Base-by-base conservation (phyloP, 2,888 invertebrate genomes). In the Zhuqinia jingwanae region DNA sequence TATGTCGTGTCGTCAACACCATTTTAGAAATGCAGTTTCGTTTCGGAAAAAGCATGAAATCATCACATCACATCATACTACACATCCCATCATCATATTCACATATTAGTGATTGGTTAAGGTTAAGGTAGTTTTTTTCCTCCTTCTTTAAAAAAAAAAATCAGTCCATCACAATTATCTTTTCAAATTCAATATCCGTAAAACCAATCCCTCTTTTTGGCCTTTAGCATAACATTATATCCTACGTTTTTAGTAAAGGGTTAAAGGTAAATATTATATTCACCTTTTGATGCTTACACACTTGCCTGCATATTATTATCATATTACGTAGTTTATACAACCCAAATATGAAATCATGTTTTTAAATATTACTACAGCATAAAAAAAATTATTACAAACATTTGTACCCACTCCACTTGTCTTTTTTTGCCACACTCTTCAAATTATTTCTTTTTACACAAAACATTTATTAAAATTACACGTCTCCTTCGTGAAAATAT, bases 171-270 rank as follows among this genome's bases (percentile, higher is more conserved):
- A 53, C 53, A 76, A 76, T 76, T 76, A 58, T 76, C 76, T 58
- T 76, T 56, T 76, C 76, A 76, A 76, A 76, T 56, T 25, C 58
- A 76, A 76, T 76, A 63, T 63, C 63, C 30, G 63, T 17, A 63
- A 63, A 63, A 63, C 53, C 63, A 63, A 63, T n/a, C 63, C 30
- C 10, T 50, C 50, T 30, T 27, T 30, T 63, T 63, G 5, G 63
- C 63, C 30, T 30, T n/a, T 5, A 63, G 63, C 63, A 30, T n/a
- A 2, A 17, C 6, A 17, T n/a, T 17, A 53, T 53, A 17, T 20
- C 1, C 17, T 17, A 53, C 2, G 20, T 1, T 2, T 53, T n/a
- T 6, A 17, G 11, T 47, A 53, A n/a, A n/a, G n/a, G 17, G 2
- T 53, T 8, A 17, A 53, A n/a, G 2, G 6, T 6, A n/a, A 42